Evolutionary conservation across 1,140 invertebrate genomes (phyloP), one percentile per base, ranked within the genome.

Genomic region (Piezodorus guildinii): DNA sequence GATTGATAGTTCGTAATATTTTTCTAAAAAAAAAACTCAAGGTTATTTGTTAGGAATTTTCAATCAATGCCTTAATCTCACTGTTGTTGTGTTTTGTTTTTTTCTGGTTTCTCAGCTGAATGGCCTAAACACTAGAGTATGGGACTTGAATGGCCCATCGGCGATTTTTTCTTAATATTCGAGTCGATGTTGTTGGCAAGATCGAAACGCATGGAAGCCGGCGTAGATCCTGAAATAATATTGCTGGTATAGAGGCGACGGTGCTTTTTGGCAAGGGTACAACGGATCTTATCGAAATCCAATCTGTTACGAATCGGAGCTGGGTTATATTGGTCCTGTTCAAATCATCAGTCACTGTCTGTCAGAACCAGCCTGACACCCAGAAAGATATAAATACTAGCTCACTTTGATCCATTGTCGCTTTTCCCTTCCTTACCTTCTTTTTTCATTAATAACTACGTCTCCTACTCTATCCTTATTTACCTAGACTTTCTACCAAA

Each of bases 271-370:
- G 52, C 52, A 56, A 21, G 14, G 10, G 52, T 15, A 23, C 52
- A 56, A 56, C 17, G 58, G 39, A 60, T 60, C 54, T 64, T 59
- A 64, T 64, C 62, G 62, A 64, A 64, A 64, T 64, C 45, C 52
- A 64, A 64, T 64, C 62, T 54, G 62, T 64, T 59, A 58, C 62
- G 62, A 64, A 64, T 64, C 54, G 62, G 52, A 56, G 65, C 44
- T 54, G 43, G 45, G 39, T 64, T 62, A 62, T 63, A 66, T 66
- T 66, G 62, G 62, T 46, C n/a, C 34, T 46, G 6, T 19, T 56
- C 17, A 27, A 39, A 34, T 30, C 62, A 64, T 64, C 62, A 52
- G 58, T 64, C 62, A 64, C 49, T 58, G 62, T 25, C 62, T 34
- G 62, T 54, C 62, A 64, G 17, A 4, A 3, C 27, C 34, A 10